Conservation (phyloP, 1,140 invertebrate genomes). For the Cydia splendana region DNA sequence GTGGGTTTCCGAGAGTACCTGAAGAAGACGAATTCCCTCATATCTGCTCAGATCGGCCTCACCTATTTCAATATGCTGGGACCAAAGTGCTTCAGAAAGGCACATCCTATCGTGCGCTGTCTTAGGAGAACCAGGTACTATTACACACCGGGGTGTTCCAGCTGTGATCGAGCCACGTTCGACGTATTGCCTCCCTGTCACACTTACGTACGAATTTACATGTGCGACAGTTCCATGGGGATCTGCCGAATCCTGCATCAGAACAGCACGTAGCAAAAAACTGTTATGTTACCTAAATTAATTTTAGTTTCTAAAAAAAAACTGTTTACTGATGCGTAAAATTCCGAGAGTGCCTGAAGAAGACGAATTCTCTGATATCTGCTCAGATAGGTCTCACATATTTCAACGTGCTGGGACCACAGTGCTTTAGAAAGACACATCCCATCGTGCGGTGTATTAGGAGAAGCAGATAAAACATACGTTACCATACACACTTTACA, state of each 20-base stretch:
- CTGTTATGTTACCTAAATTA: no score
- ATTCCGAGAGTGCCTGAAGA: slow-evolving; percentile 81
- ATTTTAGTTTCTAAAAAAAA: no score
- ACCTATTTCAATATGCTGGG: slow-evolving; percentile 81
- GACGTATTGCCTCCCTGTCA: no score
- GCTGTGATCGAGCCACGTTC: no score
- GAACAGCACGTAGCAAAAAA: no score
- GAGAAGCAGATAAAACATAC: slow-evolving; percentile 62
- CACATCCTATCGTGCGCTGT: slow-evolving; percentile 79
- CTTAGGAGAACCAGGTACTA: slow-evolving; percentile 68
- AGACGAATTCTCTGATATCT: slow-evolving; percentile 72
- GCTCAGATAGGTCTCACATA: slow-evolving; percentile 79
- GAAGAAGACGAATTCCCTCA: slow-evolving; percentile 69
- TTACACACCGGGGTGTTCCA: no score
- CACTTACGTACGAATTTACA: no score
- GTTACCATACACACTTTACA: no score
- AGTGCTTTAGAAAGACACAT: slow-evolving; percentile 79
- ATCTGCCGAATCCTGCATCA: no score
- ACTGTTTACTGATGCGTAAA: no score
- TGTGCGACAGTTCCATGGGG: no score
- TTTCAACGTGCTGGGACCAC: slow-evolving; percentile 80
- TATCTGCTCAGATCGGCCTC: slow-evolving; percentile 77
- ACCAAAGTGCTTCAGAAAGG: slow-evolving; percentile 79
- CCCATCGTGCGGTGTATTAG: slow-evolving; percentile 76
- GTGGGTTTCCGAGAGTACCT: slow-evolving; percentile 79